Conservation (phyloP, 2,113 vertebrate genomes). For the Mellivora capensis region DNA sequence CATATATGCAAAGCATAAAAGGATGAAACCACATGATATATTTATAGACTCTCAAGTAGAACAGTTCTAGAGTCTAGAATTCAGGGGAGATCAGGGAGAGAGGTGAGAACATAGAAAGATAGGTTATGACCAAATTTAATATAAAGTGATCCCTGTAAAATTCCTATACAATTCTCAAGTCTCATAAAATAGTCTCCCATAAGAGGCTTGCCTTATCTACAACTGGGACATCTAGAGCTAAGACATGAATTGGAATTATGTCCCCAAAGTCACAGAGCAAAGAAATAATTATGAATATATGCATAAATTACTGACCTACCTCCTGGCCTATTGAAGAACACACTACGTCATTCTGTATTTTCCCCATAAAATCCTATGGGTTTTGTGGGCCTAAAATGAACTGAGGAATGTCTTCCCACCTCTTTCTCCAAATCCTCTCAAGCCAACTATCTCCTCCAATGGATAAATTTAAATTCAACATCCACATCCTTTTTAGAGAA, state of each 20-base stretch:
- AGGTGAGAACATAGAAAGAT: neutral
- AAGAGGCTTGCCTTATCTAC: neutral
- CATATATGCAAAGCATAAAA: neutral
- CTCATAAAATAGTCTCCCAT: neutral
- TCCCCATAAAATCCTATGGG: neutral
- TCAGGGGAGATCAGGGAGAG: neutral
- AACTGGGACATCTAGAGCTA: neutral
- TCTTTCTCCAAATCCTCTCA: neutral
- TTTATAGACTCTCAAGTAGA: neutral
- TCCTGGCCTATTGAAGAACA: neutral
- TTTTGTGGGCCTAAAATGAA: neutral
- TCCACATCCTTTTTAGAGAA: constrained; percentile 17
- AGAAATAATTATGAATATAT: neutral
- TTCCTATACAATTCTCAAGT: neutral
- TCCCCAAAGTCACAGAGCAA: neutral
- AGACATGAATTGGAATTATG: neutral
- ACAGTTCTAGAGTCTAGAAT: neutral
- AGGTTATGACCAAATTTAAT: neutral
- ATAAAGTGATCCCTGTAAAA: neutral
- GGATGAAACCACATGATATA: neutral
- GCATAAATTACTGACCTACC: neutral
- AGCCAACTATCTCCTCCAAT: neutral
- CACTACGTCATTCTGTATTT: neutral
- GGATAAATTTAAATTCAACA: constrained; percentile 53
- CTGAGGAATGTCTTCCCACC: neutral